Evolutionary conservation across 2,888 invertebrate species (phyloP).

Genomic region (Eilema caniola): DNA sequence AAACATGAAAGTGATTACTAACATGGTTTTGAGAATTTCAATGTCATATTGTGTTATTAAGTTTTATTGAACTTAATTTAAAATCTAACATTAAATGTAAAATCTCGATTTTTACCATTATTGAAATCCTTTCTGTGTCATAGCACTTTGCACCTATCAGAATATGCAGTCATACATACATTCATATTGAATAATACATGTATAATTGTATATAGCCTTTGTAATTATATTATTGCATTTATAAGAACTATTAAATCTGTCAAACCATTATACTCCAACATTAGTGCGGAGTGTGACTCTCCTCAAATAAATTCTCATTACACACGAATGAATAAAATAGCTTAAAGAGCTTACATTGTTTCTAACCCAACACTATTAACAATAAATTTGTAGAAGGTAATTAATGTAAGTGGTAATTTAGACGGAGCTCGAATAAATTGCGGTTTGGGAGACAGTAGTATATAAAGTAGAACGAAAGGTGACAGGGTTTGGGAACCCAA

Average conservation of each 20-base stretch:
- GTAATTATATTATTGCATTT: not conserved
- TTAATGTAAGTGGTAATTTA: constrained; percentile 63
- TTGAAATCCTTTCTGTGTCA: too few relatives aligned
- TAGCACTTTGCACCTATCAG: too few relatives aligned
- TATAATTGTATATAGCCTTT: not conserved
- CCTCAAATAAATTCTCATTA: constrained; percentile 6
- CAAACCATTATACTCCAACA: not conserved
- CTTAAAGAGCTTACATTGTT: constrained; percentile 37
- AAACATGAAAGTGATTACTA: too few relatives aligned
- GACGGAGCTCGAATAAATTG: constrained; percentile 73
- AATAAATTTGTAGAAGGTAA: constrained; percentile 64
- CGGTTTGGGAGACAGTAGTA: constrained; percentile 74
- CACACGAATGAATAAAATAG: constrained; percentile 9
- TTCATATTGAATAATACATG: too few relatives aligned
- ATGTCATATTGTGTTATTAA: too few relatives aligned
- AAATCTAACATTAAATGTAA: too few relatives aligned
- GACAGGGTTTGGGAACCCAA: constrained; percentile 65
- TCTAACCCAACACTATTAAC: constrained; percentile 53
- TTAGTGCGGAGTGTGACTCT: not conserved
- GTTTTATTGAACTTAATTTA: too few relatives aligned
- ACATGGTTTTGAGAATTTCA: too few relatives aligned
- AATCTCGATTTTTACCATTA: too few relatives aligned
- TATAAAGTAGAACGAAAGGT: constrained; percentile 79
- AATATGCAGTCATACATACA: too few relatives aligned
- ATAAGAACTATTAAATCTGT: not conserved